Evolutionary conservation across 2,888 invertebrate genomes (phyloP), one percentile per base, ranked within the genome.

Genomic region (Drosophila helvetica): DNA sequence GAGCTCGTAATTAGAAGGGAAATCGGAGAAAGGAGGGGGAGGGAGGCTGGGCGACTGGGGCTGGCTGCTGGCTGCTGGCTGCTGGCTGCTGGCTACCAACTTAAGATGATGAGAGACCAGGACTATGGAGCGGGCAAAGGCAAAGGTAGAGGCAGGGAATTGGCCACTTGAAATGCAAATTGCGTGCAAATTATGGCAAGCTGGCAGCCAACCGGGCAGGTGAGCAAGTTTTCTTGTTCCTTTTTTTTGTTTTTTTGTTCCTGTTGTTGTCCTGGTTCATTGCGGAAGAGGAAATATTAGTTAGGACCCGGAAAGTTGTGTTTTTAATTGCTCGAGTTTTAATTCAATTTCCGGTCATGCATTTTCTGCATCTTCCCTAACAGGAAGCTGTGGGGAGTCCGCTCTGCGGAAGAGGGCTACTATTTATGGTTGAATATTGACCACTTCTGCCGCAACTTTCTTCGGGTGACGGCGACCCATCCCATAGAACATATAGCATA

Each of bases 121-220:
- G 9, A 10, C 48, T n/a, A n/a, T n/a, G 25, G 48, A 19, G 15
- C 10, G 22, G 46, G 46, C 27, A n/a, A 22, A 19, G 45, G 76
- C 77, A 3, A 12, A 56, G 53, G 53, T 57, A 78, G 47, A 50
- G 18, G 54, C 27, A 5, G 42, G 66, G 81, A 66, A 74, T 85
- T 77, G 82, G 86, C 77, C 96, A 96, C 77, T 95, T 96, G 95
- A 96, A 96, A 92, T 96, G 96, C 88, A 90, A 90, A 89, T 90
- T 90, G 84, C 86, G 88, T 80, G 84, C 86, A 80, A 80, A 89
- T 81, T 88, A 88, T 77, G 96, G 95, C 77, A 96, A 81, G 75
- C 89, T 89, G 80, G 72, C 87, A 79, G 74, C 63, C 64, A 57
- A 70, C 65, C 68, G 59, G 63, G 61, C 78, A 81, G 86, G 81